Conservation (phyloP, 2,888 invertebrate species). For the Pandemis corylana region DNA sequence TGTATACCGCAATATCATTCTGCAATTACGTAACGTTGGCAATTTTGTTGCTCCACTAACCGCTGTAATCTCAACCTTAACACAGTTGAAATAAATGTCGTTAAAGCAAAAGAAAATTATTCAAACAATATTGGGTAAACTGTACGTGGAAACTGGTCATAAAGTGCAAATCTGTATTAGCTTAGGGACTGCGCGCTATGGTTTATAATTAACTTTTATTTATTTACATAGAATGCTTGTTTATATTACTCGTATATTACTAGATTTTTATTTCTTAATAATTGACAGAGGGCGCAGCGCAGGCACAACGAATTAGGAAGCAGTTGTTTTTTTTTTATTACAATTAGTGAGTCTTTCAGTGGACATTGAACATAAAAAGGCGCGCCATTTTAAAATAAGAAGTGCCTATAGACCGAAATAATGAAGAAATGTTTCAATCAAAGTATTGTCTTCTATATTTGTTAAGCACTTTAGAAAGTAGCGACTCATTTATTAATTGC, state of each 20-base stretch:
- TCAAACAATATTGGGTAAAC: conserved; percentile 22
- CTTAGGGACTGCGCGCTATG: conserved; percentile 36
- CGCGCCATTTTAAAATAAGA: no score
- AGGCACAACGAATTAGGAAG: no score
- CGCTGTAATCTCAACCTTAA: conserved; percentile 11
- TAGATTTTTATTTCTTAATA: conserved; percentile 19
- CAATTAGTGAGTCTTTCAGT: no score
- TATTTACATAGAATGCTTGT: conserved; percentile 21
- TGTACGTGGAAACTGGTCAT: conserved; percentile 39
- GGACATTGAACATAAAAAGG: no score
- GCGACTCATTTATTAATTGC: no score
- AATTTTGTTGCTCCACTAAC: conserved; percentile 22
- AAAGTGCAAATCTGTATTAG: conserved; percentile 43
- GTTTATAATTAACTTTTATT: conserved; percentile 40
- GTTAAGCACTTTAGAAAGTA: no score
- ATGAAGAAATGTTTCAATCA: no score
- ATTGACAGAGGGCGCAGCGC: neutral
- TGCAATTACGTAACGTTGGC: conserved; percentile 36
- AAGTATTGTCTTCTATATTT: no score
- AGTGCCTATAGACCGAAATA: no score
- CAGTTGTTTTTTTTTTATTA: no score
- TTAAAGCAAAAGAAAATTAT: conserved; percentile 15
- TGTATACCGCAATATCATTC: conserved; percentile 41
- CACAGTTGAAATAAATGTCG: conserved; percentile 11
- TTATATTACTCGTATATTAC: conserved; percentile 1